Evolutionary conservation across 2,797 vertebrate genomes (phyloP).

Genomic region (Loris lydekkerianus): DNA sequence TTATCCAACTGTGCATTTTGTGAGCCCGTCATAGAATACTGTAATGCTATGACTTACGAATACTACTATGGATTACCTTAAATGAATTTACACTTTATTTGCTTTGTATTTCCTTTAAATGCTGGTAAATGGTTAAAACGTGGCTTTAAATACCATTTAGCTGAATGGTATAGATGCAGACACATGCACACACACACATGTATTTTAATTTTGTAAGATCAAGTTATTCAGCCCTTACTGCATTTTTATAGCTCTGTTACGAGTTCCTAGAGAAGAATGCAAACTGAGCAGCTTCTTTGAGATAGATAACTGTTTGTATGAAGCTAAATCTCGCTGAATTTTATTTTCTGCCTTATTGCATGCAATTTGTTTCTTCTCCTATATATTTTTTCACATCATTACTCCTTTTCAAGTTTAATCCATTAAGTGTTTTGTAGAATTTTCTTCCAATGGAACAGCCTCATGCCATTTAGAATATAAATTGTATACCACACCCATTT

Average conservation of each 20-base stretch:
- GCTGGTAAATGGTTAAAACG: constrained; percentile 10
- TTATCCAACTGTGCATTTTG: neutral
- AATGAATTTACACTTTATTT: constrained; percentile 56
- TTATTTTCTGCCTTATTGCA: constrained; percentile 86
- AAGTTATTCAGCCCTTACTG: constrained; percentile 23
- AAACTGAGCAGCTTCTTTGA: neutral
- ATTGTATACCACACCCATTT: constrained; percentile 71
- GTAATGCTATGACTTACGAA: neutral
- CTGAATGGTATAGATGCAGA: constrained; percentile 32
- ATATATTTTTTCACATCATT: constrained; percentile 84
- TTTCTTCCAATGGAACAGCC: constrained; percentile 77
- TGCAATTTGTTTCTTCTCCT: constrained; percentile 80
- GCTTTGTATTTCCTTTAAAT: constrained; percentile 57
- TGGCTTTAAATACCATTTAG: constrained; percentile 47
- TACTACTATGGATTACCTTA: neutral
- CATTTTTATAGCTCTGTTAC: constrained; percentile 33
- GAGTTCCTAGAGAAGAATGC: constrained; percentile 17
- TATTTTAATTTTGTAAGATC: constrained; percentile 61
- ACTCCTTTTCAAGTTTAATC: constrained; percentile 85
- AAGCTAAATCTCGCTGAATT: constrained; percentile 78
- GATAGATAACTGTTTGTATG: constrained; percentile 64
- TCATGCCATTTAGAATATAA: constrained; percentile 79
- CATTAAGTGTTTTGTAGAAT: constrained; percentile 80
- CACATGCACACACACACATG: neutral
- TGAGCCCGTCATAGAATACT: neutral